Evolutionary conservation across 1,140 invertebrate species (phyloP), one percentile per base, ranked within the genome.

Genomic region (Pollicipes pollicipes): DNA sequence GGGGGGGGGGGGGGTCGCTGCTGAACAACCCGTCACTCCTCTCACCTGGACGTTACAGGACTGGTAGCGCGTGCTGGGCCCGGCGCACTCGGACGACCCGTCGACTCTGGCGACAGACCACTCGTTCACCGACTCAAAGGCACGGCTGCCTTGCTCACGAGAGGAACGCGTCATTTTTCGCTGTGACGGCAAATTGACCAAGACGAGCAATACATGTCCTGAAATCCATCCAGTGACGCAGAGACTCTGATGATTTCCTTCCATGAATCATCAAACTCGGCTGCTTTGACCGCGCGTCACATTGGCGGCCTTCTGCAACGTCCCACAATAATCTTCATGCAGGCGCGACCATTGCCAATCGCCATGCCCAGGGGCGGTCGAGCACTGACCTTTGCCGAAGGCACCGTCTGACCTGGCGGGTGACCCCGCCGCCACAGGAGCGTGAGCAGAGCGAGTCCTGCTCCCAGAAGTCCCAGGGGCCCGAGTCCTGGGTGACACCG

Each of bases 391-490:
- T 71, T 10, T 17, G 21, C 45, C 88, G 84, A 84, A 84, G 75
- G 82, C 70, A 72, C 85, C 80, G 32, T 83, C 79, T 73, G 31
- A 74, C 75, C 72, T 79, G 76, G 75, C 83, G 86, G 30, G 89
- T 84, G 3, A 95, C 90, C 66, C 92, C 92, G n/a, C 91, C 91
- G 1, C 91, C 91, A 77, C 92, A 95, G n/a, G 88, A 85, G 67
- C 91, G 82, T 3, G 90, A 93, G 78, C 92, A 95, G 30, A 86
- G 83, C 32, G 85, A 86, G 3, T 87, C 85, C 30, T 85, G 81
- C 1, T 86, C 87, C 91, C 91, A 95, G 0, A 86, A 74, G 30
- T 77, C 76, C 80, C 80, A 81, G 10, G 45, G 45, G 6, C 45
- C 45, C 10, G 45, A 3, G 45, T 24, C 45, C 2, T 21, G 45